Evolutionary conservation across 2,797 vertebrate genomes (phyloP).

Genomic region (Nyctibius grandis): DNA sequence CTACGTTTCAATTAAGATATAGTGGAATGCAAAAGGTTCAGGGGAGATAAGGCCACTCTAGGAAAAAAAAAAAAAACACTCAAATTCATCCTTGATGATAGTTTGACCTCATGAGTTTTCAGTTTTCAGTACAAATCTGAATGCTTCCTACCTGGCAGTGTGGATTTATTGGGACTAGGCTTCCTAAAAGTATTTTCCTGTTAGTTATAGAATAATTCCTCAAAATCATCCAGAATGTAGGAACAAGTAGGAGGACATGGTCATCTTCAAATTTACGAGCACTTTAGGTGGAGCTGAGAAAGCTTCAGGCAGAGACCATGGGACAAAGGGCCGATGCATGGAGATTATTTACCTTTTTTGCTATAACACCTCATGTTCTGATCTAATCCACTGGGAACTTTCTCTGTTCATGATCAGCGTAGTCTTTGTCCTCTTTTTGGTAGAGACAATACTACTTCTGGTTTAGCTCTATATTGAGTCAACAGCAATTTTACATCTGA

Average conservation of each 20-base stretch:
- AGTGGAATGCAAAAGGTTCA: conserved; percentile 72
- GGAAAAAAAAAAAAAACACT: neutral
- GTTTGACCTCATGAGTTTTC: conserved; percentile 43
- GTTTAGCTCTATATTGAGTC: neutral
- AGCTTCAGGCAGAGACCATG: neutral
- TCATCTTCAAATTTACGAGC: neutral
- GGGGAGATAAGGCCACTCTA: conserved; percentile 66
- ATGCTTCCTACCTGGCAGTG: neutral
- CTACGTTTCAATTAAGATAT: conserved; percentile 77
- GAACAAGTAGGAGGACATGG: neutral
- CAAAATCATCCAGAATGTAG: neutral
- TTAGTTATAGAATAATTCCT: neutral
- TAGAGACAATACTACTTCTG: neutral
- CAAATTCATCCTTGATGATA: conserved; percentile 66
- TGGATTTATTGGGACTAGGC: neutral
- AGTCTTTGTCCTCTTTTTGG: neutral
- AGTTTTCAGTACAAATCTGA: neutral
- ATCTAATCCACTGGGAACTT: neutral
- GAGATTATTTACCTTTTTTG: neutral
- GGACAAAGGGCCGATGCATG: neutral
- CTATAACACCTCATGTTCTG: neutral
- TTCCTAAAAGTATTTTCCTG: neutral
- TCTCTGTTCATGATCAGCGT: neutral
- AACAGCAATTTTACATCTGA: neutral
- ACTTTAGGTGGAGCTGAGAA: neutral